Evolutionary conservation across 2,797 vertebrate genomes (phyloP), one percentile per base, ranked within the genome.

Genomic region (Pipistrellus nathusii): DNA sequence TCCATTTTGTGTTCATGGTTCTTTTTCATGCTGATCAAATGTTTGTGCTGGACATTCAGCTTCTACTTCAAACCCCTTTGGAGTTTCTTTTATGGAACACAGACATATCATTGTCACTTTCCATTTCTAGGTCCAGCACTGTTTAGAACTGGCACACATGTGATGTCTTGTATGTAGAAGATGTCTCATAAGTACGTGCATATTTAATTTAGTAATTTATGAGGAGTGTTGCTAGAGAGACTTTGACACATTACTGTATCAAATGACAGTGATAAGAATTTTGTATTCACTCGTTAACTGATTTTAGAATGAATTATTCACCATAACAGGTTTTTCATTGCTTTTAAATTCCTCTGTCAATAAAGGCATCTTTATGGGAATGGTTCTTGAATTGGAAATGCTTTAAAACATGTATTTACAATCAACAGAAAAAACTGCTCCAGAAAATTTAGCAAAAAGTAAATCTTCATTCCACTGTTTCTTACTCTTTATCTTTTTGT

Each of bases 401-500:
- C 20, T 62, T 94, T 94, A 76, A 88, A 93, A 83, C 8, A 27
- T 15, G 0, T 6, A 44, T 73, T 62, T 81, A 71, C 7, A 38
- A 82, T 81, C 23, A 90, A 72, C 2, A 80, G 30, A 30, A 78
- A 86, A 94, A 85, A 62, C 9, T 25, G 15, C 25, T 72, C 32
- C 59, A 78, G 46, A 84, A 95, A 88, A 81, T 30, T 82, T 87
- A 72, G 53, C 17, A 73, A 57, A 87, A 72, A 76, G 23, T 90
- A 71, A 78, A 88, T 1, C 0, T 90, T 71, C 6, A 30, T 64
- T 82, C 23, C 27, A 48, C 44, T 15, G 14, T 88, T 88, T 95
- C 15, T 93, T 84, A 66, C 4, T 77, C 25, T 62, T 6, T 77
- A 90, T 81, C 38, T 93, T 1, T 80, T 30, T 66, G 5, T 78